Base-by-base conservation (phyloP, 2,888 invertebrate genomes). In the Xestia rhomboidea region DNA sequence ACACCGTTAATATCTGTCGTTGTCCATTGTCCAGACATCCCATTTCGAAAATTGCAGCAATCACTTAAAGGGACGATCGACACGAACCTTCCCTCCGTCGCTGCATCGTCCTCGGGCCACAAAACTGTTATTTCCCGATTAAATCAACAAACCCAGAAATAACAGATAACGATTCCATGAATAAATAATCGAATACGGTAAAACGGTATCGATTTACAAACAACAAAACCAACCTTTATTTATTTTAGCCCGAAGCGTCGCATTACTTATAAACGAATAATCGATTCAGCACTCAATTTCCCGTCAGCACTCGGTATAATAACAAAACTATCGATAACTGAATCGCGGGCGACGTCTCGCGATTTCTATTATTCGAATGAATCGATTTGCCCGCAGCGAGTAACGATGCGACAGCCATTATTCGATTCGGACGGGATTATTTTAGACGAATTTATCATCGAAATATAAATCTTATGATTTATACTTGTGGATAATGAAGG, bases 351-450 rank as follows among this genome's bases (percentile, higher is more conserved):
- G 92, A 92, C 92, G 90, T 89, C 86, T 88, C 84, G 87, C 88
- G 92, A 92, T 93, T 94, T 94, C 94, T 93, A 94, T 94, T 94
- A 95, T 94, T 92, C 90, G 90, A 90, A 92, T 90, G 88, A 89
- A 91, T 90, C 90, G 93, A 92, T 92, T 92, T 90, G 92, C 93
- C 91, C 88, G 89, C 77, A 90, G 93, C 91, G 84, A 85, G 88
- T 87, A 89, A 87, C 90, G 87, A 89, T 86, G 91, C 88, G 93
- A 93, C 93, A 93, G 91, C 90, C 91, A 92, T 93, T 92, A 92
- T 91, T 89, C 90, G 82, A 79, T 83, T 88, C 78, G 75, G 86
- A 86, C 72, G 83, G 87, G 89, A 90, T 90, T 89, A 87, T 85
- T 85, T 87, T 79, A 81, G 88, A 90, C 77, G 88, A 91, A 92